Percentiles rank a stretch among this genome's conserved stretches.
phyloP scores from a whole-genome alignment of 2,797 vertebrate species.

The Microcaecilia unicolor region DNA sequence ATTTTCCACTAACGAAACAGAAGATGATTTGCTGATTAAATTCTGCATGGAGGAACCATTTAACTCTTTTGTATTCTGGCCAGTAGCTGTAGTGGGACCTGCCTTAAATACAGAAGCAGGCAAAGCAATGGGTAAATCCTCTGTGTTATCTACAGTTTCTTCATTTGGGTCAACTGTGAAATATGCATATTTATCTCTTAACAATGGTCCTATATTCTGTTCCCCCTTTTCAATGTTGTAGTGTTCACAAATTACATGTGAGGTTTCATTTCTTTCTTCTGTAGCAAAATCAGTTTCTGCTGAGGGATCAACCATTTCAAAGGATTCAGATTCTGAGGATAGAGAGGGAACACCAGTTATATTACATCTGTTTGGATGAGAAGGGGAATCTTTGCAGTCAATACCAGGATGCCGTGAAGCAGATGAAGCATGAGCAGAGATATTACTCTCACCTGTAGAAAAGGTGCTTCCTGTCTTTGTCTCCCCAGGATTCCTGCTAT shows the following conservation, averaged over 20 bases:
- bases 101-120: rapidly evolving
- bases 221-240: neutral
- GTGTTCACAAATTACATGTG: neutral
- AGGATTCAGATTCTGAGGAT: neutral
- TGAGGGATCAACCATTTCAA: slow-evolving; percentile 4
- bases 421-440: too few relatives aligned
- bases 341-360: neutral
- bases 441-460: neutral
- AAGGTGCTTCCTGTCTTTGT: neutral
- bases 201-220: rapidly evolving
- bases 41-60: rapidly evolving
- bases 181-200: rapidly evolving
- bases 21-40: neutral
- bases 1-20: neutral
- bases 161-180: neutral
- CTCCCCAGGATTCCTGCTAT: neutral
- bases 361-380: too few relatives aligned
- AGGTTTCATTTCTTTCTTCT: slow-evolving; percentile 1
- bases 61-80: rapidly evolving
- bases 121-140: neutral
- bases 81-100: neutral
- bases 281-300: slow-evolving; percentile 3
- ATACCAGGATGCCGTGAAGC: too few relatives aligned
- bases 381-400: neutral
- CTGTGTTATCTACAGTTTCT: slow-evolving; percentile 11